Conservation (phyloP, 2,113 vertebrate genomes). For the Excalfactoria chinensis region DNA sequence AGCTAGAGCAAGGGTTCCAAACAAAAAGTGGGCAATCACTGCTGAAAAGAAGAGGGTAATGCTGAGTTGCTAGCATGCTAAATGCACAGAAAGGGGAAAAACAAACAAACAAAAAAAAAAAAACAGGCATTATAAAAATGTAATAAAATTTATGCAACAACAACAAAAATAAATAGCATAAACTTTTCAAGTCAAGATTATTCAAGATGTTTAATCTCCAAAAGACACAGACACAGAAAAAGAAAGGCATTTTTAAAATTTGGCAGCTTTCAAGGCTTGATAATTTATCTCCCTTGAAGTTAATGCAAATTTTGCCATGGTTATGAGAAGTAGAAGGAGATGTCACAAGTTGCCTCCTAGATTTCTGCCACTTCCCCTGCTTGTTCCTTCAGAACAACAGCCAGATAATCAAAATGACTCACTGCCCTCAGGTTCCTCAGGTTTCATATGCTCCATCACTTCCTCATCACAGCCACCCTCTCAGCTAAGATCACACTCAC, state of each 20-base stretch:
- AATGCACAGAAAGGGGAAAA: neutral
- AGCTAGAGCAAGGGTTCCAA: neutral
- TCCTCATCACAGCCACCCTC: constrained; percentile 36
- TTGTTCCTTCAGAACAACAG: constrained; percentile 18
- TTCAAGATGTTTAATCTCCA: neutral
- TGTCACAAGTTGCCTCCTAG: neutral
- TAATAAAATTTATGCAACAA: neutral
- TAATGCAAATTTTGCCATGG: neutral
- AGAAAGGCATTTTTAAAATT: neutral
- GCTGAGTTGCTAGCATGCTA: neutral
- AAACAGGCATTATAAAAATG: neutral
- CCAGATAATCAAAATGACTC: constrained; percentile 53
- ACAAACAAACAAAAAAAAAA: too few species aligned
- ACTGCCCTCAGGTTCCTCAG: constrained; percentile 19
- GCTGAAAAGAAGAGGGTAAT: neutral
- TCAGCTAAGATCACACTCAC: constrained; percentile 29
- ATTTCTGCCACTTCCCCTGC: neutral
- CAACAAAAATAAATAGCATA: neutral
- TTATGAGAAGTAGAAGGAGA: neutral
- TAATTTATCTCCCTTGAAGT: neutral
- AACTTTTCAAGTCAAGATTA: neutral
- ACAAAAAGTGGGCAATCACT: neutral
- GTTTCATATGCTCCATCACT: constrained; percentile 53
- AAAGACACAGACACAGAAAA: neutral
- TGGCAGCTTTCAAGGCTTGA: neutral